Base-by-base conservation (phyloP, 1,140 invertebrate species). In the Tyrophagus putrescentiae region DNA sequence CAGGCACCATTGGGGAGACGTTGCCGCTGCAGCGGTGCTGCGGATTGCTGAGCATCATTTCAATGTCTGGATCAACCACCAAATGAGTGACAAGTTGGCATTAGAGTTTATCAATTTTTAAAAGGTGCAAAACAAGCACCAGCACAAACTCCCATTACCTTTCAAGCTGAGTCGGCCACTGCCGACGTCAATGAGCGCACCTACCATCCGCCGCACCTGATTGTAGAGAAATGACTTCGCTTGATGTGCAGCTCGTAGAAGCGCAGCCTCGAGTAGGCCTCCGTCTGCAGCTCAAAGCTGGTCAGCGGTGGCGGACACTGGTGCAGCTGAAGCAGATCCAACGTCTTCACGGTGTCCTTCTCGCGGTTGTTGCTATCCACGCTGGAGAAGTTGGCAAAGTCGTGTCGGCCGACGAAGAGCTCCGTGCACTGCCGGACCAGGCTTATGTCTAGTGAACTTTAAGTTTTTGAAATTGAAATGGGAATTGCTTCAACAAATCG, bases 241-340 rank as follows among this genome's bases (percentile, higher is more conserved):
- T 54, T 62, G 23, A 65, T 32, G n/a, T 60, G 36, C 50, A 65
- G 58, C 33, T 64, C 60, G 42, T 52, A 65, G 25, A 64, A 63
- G 18, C 31, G 32, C 13, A 65, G 36, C 42, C 59, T 59, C 27
- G 34, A 34, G 42, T 60, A 50, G 29, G 44, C 21, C 33, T 59
- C 34, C 60, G 53, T 58, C 61, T 13, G 44, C 34, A 42, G 27
- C 25, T 34, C 61, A 64, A 23, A 62, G 48, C 56, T 58, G 56
- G 29, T 34, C 39, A 21, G 57, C 61, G 39, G 34, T n/a, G n/a
- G n/a, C 31, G 36, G 33, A 64, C 33, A 28, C 25, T 57, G 56
- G 34, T 9, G 50, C 28, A 62, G 32, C 54, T 60, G 31, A 60
- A 57, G 57, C 53, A 56, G 57, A 57, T 31, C 32, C 25, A 62